phyloP scores from a whole-genome alignment of 2,797 vertebrate genomes.

The Acrossocheilus wenchowensis region DNA sequence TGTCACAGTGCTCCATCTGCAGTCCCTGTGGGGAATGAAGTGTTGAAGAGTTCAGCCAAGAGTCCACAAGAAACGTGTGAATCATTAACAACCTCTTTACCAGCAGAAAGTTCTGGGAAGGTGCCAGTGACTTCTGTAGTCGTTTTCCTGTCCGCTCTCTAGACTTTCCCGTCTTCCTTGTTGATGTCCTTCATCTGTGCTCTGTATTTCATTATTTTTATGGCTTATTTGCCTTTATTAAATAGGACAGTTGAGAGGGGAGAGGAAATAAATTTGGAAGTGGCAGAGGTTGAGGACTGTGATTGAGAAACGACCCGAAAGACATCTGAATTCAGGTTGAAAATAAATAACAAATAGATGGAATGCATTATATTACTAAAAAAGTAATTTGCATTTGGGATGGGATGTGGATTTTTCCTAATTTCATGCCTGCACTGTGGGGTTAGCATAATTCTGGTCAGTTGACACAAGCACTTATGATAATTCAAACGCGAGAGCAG shows the following conservation, averaged over 20 bases:
- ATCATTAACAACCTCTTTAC: slow-evolving; percentile 53
- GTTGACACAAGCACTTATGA: slow-evolving; percentile 10
- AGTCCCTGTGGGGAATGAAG: slow-evolving; percentile 13
- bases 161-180: not conserved
- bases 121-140: slow-evolving; percentile 18
- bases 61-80: slow-evolving; percentile 48
- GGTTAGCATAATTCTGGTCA: not conserved
- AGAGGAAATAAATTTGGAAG: not conserved
- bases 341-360: not conserved
- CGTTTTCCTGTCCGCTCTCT: not conserved
- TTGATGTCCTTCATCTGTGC: not conserved
- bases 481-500: slow-evolving; percentile 45
- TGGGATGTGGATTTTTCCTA: not conserved
- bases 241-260: not conserved
- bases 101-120: slow-evolving; percentile 23
- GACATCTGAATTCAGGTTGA: not conserved
- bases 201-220: slow-evolving; percentile 3
- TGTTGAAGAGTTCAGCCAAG: slow-evolving; percentile 28
- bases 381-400: not conserved
- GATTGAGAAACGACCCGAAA: not conserved
- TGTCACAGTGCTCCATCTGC: slow-evolving; percentile 27
- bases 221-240: not conserved
- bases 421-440: not conserved
- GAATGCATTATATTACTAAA: not conserved
- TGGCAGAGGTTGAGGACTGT: not conserved